Conservation (phyloP, 2,888 invertebrate species). For the Hipparchia sbordonii region DNA sequence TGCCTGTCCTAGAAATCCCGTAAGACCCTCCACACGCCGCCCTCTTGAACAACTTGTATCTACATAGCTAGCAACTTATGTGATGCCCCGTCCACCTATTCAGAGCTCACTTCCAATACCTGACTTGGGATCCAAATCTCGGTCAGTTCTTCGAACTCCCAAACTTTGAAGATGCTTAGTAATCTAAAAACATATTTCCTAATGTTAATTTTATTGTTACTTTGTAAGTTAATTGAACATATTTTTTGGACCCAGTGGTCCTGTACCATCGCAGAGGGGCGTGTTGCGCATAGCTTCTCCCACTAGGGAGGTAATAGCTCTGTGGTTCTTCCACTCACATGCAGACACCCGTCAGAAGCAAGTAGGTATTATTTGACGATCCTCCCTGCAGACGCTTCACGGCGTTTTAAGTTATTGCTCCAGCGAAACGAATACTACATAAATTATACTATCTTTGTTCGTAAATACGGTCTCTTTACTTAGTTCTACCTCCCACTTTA, state of each 20-base stretch:
- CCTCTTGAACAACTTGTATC: too few species aligned
- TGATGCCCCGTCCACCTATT: too few species aligned
- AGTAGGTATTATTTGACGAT: slow-evolving; percentile 30
- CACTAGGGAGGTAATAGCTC: not conserved
- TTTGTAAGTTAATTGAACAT: not conserved
- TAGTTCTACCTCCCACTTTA: not conserved
- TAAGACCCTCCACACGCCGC: too few species aligned
- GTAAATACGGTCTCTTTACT: not conserved
- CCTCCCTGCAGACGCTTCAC: slow-evolving; percentile 12
- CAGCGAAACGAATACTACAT: slow-evolving; percentile 3
- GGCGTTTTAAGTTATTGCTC: slow-evolving; percentile 10
- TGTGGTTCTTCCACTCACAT: not conserved
- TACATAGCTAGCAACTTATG: too few species aligned
- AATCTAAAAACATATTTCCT: too few species aligned
- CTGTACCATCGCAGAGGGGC: not conserved
- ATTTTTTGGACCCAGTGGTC: not conserved
- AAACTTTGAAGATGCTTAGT: too few species aligned
- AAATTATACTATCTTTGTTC: slow-evolving; percentile 4
- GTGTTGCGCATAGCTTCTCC: not conserved
- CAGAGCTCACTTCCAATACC: too few species aligned
- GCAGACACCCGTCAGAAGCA: slow-evolving; percentile 29
- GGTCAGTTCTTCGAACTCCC: too few species aligned
- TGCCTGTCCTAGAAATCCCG: too few species aligned
- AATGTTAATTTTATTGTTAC: too few species aligned
- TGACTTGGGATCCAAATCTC: too few species aligned